Evolutionary conservation across 1,140 invertebrate genomes (phyloP).

Genomic region (Lerema accius): DNA sequence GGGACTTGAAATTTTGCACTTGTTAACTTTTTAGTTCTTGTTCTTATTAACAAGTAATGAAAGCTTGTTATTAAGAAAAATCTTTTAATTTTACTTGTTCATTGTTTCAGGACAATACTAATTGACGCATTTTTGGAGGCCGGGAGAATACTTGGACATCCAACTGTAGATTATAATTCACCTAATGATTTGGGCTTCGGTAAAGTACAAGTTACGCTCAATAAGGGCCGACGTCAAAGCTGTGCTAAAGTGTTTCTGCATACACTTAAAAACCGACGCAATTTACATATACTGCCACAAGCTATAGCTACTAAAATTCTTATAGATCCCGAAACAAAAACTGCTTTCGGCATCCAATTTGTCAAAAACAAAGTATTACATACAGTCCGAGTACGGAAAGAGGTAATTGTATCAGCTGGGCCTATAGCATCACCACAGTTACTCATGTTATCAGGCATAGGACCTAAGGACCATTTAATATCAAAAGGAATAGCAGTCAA

Average conservation of each 20-base stretch:
- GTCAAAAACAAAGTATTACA: slow-evolving; percentile 65
- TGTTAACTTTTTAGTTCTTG: no score
- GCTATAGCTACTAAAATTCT: slow-evolving; percentile 85
- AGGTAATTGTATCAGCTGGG: slow-evolving; percentile 85
- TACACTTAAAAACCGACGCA: slow-evolving; percentile 83
- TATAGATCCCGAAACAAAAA: slow-evolving; percentile 84
- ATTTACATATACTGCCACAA: slow-evolving; percentile 85
- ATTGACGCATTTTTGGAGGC: slow-evolving; percentile 83
- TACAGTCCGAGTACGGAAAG: slow-evolving; percentile 77
- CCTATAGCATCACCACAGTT: slow-evolving; percentile 85
- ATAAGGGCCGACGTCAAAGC: slow-evolving; percentile 80
- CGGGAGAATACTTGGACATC: slow-evolving; percentile 82
- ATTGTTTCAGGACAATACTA: slow-evolving; percentile 81
- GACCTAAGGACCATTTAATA: slow-evolving; percentile 83
- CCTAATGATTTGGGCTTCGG: slow-evolving; percentile 82
- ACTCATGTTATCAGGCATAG: slow-evolving; percentile 87
- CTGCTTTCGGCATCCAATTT: slow-evolving; percentile 87
- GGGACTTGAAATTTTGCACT: no score
- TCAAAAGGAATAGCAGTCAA: slow-evolving; percentile 79
- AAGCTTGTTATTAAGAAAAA: no score
- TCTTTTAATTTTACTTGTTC: no score
- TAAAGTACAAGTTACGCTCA: slow-evolving; percentile 85
- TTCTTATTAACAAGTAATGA: no score
- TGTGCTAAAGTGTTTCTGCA: slow-evolving; percentile 84
- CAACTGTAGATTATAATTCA: slow-evolving; percentile 81